Evolutionary conservation across 2,888 invertebrate species (phyloP), one percentile per base, ranked within the genome.

Genomic region (Drymonia ruficornis): DNA sequence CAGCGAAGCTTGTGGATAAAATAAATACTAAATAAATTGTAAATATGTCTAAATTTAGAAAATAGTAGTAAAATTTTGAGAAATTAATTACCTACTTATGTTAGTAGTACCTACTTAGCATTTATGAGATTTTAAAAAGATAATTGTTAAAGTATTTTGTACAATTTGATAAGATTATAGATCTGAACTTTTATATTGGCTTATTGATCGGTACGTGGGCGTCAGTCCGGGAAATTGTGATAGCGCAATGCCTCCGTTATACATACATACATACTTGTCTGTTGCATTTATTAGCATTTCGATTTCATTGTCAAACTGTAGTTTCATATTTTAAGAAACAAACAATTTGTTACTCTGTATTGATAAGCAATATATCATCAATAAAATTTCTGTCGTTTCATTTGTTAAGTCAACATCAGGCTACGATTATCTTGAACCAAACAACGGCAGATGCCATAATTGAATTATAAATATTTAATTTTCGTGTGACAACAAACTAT

Each of bases 281-380:
- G 80, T 89, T 91, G 92, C 92, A 92, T 92, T 92, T 92, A 92
- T 82, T 89, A 91, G 92, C 91, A 91, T 92, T 91, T 92, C 80
- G 78, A 83, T 79, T 81, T 75, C 81, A 81, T 83, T 81, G 73
- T 87, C 85, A 84, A 85, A 78, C 80, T 84, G 78, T 81, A 79
- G 78, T 83, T 83, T 83, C 84, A 78, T 83, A 85, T 83, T 86
- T 80, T 86, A 84, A 81, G 85, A 83, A 82, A 88, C 83, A 81
- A 83, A 83, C 83, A 78, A 72, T 88, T 87, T 91, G 91, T 91
- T 91, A 89, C 84, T 88, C 85, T 87, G 84, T 91, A 91, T 82
- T 88, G 89, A 87, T 92, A 92, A 91, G 91, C 91, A 91, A 92
- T 92, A 92, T 92, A 91, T 90, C 85, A 86, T 84, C 80, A 90